These are phyloP conservation scores for Myocastor coypus DNA, from an alignment of 2,113 vertebrate species.

Conservation along the genomic window DNA sequence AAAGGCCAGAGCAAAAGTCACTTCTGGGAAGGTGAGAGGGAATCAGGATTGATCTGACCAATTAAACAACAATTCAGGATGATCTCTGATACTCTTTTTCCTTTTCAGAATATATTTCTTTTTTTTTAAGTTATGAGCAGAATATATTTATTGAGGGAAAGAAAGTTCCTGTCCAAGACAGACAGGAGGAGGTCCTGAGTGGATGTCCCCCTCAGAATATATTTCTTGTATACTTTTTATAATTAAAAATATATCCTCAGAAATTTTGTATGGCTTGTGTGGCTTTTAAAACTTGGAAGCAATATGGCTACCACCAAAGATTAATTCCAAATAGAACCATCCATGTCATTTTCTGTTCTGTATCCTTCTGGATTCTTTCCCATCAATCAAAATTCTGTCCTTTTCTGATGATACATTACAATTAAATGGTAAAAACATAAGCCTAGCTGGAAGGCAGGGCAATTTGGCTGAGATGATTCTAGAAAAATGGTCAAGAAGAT, in stretches of 20 bases:
- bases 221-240: background rate
- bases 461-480: background rate
- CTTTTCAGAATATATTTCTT: background rate
- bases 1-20: background rate
- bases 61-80: background rate
- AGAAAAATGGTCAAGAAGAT: slow-evolving; percentile 14
- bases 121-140: no score
- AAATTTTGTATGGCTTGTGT: background rate
- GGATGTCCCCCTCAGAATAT: no score
- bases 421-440: slow-evolving; percentile 12
- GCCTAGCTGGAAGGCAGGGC: background rate
- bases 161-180: no score
- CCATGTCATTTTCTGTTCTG: background rate
- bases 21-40: background rate
- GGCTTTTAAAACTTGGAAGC: background rate
- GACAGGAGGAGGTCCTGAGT: no score
- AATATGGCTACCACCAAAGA: background rate
- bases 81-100: background rate
- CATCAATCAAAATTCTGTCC: background rate
- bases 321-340: background rate
- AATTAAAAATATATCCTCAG: background rate
- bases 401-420: background rate
- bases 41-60: background rate
- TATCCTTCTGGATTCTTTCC: background rate
- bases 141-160: no score